Percentiles rank a stretch among this genome's conserved stretches.
Conservation (phyloP, 1,140 invertebrate genomes). For the Tetragnatha versicolor region DNA sequence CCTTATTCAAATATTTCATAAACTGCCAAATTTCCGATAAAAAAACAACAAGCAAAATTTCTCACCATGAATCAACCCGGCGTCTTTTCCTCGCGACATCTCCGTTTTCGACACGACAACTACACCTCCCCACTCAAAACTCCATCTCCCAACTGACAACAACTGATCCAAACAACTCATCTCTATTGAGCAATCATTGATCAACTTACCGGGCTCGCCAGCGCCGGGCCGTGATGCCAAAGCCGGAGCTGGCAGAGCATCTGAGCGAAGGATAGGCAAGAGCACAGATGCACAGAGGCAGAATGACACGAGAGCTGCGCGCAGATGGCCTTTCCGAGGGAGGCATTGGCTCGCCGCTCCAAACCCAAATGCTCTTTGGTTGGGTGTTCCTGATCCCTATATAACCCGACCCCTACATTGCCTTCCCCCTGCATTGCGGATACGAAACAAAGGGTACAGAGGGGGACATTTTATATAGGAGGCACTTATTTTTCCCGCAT, state of each 20-base stretch:
- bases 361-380: constrained; percentile 45
- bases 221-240: constrained; percentile 31
- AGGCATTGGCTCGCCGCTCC: constrained; percentile 39
- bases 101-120: too few species aligned
- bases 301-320: constrained; percentile 36
- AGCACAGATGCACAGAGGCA: constrained; percentile 45
- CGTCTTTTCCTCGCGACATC: too few species aligned
- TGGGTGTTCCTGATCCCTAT: constrained; percentile 52
- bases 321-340: constrained; percentile 43
- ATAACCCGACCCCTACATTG: constrained; percentile 31
- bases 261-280: constrained; percentile 45
- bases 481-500: constrained; percentile 40
- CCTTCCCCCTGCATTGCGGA: constrained; percentile 39
- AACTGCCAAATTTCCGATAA: too few species aligned
- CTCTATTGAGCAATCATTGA: not conserved
- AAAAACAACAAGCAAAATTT: too few species aligned
- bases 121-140: too few species aligned
- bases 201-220: constrained; percentile 3
- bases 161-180: not conserved
- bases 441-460: constrained; percentile 47
- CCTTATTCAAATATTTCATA: too few species aligned
- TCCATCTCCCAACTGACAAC: too few species aligned
- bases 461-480: constrained; percentile 30
- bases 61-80: too few species aligned
- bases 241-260: not conserved